phyloP scores from a whole-genome alignment of 2,113 vertebrate species.

The Acanthisitta chloris region DNA sequence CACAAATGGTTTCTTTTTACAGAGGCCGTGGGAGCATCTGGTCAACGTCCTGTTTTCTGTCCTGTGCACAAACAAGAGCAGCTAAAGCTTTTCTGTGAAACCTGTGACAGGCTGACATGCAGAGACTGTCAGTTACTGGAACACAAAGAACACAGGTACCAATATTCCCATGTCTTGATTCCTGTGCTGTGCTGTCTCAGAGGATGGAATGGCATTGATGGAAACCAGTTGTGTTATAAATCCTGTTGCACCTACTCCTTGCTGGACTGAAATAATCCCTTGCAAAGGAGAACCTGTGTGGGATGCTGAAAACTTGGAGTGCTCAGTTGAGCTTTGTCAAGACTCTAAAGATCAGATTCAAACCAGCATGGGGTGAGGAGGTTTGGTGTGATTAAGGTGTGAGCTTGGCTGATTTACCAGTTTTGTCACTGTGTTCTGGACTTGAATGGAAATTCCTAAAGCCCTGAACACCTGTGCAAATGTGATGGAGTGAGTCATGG shows the following conservation, averaged over 20 bases:
- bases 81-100: constrained; percentile 97
- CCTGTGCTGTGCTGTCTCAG: not conserved
- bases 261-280: not conserved
- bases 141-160: constrained; percentile 98
- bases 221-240: not conserved
- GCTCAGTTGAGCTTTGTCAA: not conserved
- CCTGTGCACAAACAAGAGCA: constrained; percentile 97
- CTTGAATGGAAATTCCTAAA: not conserved
- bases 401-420: not conserved
- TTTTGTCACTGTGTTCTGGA: not conserved
- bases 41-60: constrained; percentile 95
- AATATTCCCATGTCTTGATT: constrained; percentile 1
- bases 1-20: constrained; percentile 68
- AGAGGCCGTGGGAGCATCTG: constrained; percentile 90
- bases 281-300: not conserved
- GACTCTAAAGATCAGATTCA: not conserved
- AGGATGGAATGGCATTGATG: not conserved
- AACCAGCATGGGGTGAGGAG: not conserved
- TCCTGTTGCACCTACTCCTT: not conserved
- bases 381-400: not conserved
- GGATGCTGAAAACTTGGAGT: not conserved
- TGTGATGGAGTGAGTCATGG: not conserved
- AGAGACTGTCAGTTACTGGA: constrained; percentile 97
- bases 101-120: constrained; percentile 96
- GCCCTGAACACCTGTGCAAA: not conserved